These are phyloP conservation scores for Vultur gryphus DNA, from an alignment of 2,797 vertebrate genomes.

Conservation along the genomic window DNA sequence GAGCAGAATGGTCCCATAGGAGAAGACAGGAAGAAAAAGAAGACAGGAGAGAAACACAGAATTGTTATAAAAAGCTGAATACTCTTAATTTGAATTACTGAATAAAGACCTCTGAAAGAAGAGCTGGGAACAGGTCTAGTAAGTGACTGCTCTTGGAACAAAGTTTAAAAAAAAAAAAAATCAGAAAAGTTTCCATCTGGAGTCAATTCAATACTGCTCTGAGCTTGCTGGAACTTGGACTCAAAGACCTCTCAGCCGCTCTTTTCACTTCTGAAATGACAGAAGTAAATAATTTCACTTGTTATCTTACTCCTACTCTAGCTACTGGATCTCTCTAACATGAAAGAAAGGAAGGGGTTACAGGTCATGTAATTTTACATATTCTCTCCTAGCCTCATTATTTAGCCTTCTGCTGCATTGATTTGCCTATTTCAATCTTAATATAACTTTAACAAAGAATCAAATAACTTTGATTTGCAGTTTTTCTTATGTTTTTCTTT, in stretches of 20 bases:
- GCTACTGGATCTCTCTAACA: not conserved
- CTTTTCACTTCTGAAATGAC: not conserved
- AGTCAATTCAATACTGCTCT: not conserved
- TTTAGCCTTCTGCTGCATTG: not conserved
- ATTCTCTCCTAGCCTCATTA: not conserved
- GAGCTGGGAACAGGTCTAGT: not conserved
- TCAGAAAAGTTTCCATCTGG: not conserved
- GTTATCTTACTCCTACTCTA: not conserved
- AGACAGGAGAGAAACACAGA: not conserved
- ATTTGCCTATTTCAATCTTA: not conserved
- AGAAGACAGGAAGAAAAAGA: not conserved
- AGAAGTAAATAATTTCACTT: not conserved
- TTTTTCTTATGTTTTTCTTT: not conserved
- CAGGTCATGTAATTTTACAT: not conserved
- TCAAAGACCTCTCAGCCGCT: not conserved
- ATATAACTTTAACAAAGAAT: not conserved
- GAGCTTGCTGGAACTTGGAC: not conserved
- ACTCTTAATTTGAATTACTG: not conserved
- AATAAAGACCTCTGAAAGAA: not conserved
- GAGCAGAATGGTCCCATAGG: not conserved
- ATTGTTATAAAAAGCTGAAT: not conserved
- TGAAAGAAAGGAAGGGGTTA: not conserved
- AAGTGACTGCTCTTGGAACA: not conserved
- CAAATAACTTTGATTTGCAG: not conserved
- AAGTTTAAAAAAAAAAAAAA: not conserved